A percentile compares a stretch with the other conserved stretches of the same genome.
These are phyloP conservation scores for Heliothis peltigera DNA, from an alignment of 2,888 invertebrate genomes.

Conservation along the genomic window DNA sequence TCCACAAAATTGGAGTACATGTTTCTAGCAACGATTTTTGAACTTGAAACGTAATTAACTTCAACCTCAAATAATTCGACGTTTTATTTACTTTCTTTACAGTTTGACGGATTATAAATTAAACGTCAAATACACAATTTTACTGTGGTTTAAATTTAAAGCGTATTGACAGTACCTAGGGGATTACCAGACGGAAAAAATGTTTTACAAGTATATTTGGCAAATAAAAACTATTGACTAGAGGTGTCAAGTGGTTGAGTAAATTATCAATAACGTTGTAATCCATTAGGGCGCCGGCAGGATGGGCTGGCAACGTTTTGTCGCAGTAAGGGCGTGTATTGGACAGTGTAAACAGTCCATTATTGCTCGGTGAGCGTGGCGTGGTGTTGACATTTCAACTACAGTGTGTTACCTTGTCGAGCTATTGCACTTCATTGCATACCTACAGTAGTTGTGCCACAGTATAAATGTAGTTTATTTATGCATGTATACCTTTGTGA, in stretches of 20 bases:
- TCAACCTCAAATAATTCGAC: constrained; percentile 21
- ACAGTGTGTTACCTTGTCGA: constrained; percentile 60
- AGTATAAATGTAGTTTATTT: constrained; percentile 5
- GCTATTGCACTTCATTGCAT: constrained; percentile 50
- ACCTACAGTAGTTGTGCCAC: constrained; percentile 19
- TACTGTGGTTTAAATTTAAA: constrained; percentile 2
- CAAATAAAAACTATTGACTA: constrained; percentile 34
- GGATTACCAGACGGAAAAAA: constrained; percentile 16
- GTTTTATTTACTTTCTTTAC: constrained; percentile 21
- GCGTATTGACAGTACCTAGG: constrained; percentile 13
- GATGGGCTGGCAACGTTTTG: constrained; percentile 37
- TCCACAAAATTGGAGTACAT: constrained; percentile 4
- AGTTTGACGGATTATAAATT: constrained; percentile 28
- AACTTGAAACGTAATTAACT: constrained; percentile 31
- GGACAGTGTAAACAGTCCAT: constrained; percentile 58
- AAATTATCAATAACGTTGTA: constrained; percentile 50
- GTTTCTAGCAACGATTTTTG: constrained; percentile 7
- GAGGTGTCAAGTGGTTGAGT: constrained; percentile 40
- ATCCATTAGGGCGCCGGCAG: constrained; percentile 53
- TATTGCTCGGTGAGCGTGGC: constrained; percentile 58
- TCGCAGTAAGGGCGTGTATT: constrained; percentile 48
- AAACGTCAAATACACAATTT: constrained; percentile 37
- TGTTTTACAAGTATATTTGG: constrained; percentile 36
- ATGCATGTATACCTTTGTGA: not conserved
- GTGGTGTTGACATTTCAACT: constrained; percentile 68